These are phyloP conservation scores for Ptilonorhynchus violaceus DNA, from an alignment of 2,113 vertebrate species.

Conservation along the genomic window DNA sequence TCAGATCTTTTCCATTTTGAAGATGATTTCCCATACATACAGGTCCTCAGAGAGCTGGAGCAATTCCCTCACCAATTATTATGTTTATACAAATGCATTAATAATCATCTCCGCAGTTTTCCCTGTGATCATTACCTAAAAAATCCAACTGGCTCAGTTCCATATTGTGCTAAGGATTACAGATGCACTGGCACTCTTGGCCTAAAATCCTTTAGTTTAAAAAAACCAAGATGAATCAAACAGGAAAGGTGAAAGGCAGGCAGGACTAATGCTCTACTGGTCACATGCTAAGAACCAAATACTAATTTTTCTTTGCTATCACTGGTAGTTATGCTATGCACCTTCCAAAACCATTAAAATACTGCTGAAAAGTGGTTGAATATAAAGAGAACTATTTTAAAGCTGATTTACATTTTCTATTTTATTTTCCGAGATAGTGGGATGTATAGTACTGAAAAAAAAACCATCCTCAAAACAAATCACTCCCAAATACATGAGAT, in stretches of 20 bases:
- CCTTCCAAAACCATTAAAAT: background rate
- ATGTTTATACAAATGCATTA: background rate
- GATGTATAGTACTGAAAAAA: background rate
- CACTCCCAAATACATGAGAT: background rate
- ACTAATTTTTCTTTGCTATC: background rate
- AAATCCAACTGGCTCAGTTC: background rate
- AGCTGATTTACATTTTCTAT: background rate
- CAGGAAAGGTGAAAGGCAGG: background rate
- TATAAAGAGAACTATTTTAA: background rate
- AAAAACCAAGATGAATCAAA: background rate
- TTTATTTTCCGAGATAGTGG: background rate
- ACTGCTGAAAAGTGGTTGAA: background rate
- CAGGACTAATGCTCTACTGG: background rate
- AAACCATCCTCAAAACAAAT: background rate
- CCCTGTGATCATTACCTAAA: background rate
- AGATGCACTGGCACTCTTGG: background rate
- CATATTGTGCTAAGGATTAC: background rate
- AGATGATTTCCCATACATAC: background rate
- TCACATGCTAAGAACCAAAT: background rate
- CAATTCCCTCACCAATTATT: background rate
- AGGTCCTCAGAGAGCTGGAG: background rate
- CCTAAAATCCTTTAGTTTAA: background rate
- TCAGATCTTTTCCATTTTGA: background rate
- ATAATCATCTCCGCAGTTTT: background rate
- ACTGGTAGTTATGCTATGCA: fast-evolving